phyloP scores from a whole-genome alignment of 2,888 invertebrate genomes.

The Cryptocephalus moraei region DNA sequence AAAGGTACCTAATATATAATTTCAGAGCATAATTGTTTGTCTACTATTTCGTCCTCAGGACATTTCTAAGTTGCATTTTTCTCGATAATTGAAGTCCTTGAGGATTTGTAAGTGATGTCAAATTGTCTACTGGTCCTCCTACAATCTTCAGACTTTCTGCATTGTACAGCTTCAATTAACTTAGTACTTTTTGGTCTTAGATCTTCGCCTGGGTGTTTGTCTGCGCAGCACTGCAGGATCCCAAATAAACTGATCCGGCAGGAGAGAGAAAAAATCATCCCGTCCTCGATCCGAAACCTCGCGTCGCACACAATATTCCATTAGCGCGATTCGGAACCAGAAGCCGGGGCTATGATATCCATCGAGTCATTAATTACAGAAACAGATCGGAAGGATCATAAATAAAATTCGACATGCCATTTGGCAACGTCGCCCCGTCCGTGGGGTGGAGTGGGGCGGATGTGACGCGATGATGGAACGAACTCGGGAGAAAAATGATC shows the following conservation, averaged over 20 bases:
- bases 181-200: too few relatives aligned
- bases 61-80: too few relatives aligned
- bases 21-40: too few relatives aligned
- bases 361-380: conserved; percentile 41
- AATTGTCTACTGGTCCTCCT: too few relatives aligned
- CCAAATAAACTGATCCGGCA: conserved; percentile 1
- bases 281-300: not conserved
- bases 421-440: conserved; percentile 42
- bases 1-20: too few relatives aligned
- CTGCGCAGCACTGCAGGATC: too few relatives aligned
- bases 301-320: conserved; percentile 13
- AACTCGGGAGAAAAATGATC: conserved; percentile 64
- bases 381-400: conserved; percentile 39
- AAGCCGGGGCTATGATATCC: conserved; percentile 33
- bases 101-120: too few relatives aligned
- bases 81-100: too few relatives aligned
- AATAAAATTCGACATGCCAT: conserved; percentile 43
- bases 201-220: too few relatives aligned
- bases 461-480: conserved; percentile 68
- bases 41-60: too few relatives aligned
- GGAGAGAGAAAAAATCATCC: conserved; percentile 6
- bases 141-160: too few relatives aligned
- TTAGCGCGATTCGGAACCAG: conserved; percentile 14
- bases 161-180: too few relatives aligned
- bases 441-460: conserved; percentile 47